phyloP scores from a whole-genome alignment of 2,113 vertebrate genomes.

The Pedionomus torquatus region DNA sequence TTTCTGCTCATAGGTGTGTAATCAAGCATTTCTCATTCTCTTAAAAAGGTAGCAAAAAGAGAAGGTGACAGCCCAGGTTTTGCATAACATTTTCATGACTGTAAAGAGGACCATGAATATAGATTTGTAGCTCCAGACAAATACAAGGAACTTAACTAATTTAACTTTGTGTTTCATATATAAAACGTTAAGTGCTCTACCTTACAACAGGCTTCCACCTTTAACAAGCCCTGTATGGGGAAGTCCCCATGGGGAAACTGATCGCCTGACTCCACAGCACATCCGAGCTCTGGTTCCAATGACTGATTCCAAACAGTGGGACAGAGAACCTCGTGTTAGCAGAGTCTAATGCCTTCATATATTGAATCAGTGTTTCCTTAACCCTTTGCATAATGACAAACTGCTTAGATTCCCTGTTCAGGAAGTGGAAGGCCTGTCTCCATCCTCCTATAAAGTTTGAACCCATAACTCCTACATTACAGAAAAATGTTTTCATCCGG shows the following conservation, averaged over 20 bases:
- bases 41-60: background rate
- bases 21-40: background rate
- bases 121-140: background rate
- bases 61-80: background rate
- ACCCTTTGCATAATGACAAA: background rate
- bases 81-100: background rate
- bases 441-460: background rate
- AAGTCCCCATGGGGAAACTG: background rate
- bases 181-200: background rate
- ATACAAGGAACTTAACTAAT: background rate
- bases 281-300: background rate
- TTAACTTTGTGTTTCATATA: background rate
- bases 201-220: background rate
- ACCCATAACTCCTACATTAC: background rate
- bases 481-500: background rate
- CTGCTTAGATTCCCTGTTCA: background rate
- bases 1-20: background rate
- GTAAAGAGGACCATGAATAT: fast-evolving
- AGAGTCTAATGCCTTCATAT: background rate
- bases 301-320: background rate
- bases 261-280: background rate
- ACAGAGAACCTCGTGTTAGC: background rate
- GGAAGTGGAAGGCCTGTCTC: background rate
- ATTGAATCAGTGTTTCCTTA: background rate
- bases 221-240: background rate